Conservation (phyloP, 92 coral and sea anemone genomes). For the Parazoanthus atlanticus region DNA sequence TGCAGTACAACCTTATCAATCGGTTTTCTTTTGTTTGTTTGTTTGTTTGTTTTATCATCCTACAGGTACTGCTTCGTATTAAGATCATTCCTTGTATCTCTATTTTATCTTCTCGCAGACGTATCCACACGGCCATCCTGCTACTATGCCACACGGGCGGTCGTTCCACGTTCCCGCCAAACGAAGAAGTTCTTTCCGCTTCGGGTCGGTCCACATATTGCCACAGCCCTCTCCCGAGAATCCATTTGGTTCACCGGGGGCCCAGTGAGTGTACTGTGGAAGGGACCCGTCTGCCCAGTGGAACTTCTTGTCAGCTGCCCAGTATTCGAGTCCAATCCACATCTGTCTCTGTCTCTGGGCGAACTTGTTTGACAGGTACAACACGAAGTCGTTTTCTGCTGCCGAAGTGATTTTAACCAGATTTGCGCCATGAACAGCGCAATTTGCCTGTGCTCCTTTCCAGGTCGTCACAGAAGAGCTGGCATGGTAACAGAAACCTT, state of each 20-base stretch:
- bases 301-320: neutral
- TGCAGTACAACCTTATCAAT: too few species aligned
- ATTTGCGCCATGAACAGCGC: neutral
- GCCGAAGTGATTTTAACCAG: slow-evolving; percentile 3
- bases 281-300: slow-evolving; percentile 3
- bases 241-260: neutral
- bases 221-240: neutral
- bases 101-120: slow-evolving; percentile 10
- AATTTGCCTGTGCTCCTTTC: neutral
- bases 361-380: slow-evolving; percentile 12
- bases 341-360: neutral
- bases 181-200: neutral
- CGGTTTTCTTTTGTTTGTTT: too few species aligned
- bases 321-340: slow-evolving; percentile 1
- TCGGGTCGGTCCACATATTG: too few species aligned
- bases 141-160: neutral
- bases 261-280: neutral
- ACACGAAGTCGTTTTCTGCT: slow-evolving; percentile 19
- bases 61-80: too few species aligned
- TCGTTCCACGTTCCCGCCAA: slow-evolving; percentile 16
- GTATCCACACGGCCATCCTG: neutral
- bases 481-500: slow-evolving; percentile 1
- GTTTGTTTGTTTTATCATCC: too few species aligned
- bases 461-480: neutral
- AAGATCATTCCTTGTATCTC: neutral